A percentile compares a stretch with the other conserved stretches of the same genome.
These are phyloP conservation scores for Discoglossus pictus DNA, from an alignment of 2,797 vertebrate genomes.

Conservation along the genomic window DNA sequence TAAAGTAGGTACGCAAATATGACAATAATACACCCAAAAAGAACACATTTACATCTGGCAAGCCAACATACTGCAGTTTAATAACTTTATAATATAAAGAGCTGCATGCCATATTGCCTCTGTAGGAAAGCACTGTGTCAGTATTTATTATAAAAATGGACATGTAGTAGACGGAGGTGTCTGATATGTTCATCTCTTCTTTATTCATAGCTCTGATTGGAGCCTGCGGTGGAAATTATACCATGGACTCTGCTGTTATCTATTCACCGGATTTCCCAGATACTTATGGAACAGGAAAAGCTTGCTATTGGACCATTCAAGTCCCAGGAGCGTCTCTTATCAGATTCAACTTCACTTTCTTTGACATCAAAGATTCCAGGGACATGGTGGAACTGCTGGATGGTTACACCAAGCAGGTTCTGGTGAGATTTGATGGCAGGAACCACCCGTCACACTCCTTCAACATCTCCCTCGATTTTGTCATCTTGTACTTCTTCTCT, in stretches of 20 bases:
- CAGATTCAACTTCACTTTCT: slow-evolving; percentile 91
- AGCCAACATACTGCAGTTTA: too few relatives aligned
- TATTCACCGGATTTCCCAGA: slow-evolving; percentile 96
- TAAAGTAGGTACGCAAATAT: too few relatives aligned
- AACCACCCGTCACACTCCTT: slow-evolving; percentile 78
- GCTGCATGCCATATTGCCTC: too few relatives aligned
- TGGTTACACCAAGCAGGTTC: slow-evolving; percentile 84
- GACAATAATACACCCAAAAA: too few relatives aligned
- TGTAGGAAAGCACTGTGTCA: too few relatives aligned
- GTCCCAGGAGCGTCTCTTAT: slow-evolving; percentile 83
- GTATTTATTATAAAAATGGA: too few relatives aligned
- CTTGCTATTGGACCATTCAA: slow-evolving; percentile 95
- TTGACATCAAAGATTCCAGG: slow-evolving; percentile 89
- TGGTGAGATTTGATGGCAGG: slow-evolving; percentile 85
- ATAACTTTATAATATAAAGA: too few relatives aligned
- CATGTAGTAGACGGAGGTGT: too few relatives aligned
- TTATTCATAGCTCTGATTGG: slow-evolving; percentile 83
- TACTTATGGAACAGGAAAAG: slow-evolving; percentile 81
- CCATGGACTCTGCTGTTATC: slow-evolving; percentile 80
- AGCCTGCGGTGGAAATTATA: slow-evolving; percentile 92
- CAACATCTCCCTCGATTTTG: slow-evolving; percentile 87
- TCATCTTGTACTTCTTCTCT: slow-evolving; percentile 94
- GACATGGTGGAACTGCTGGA: slow-evolving; percentile 96
- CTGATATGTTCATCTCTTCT: slow-evolving; percentile 27
- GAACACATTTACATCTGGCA: too few relatives aligned